Base-by-base conservation (phyloP, 1,140 invertebrate genomes). In the Ceratina australensis region DNA sequence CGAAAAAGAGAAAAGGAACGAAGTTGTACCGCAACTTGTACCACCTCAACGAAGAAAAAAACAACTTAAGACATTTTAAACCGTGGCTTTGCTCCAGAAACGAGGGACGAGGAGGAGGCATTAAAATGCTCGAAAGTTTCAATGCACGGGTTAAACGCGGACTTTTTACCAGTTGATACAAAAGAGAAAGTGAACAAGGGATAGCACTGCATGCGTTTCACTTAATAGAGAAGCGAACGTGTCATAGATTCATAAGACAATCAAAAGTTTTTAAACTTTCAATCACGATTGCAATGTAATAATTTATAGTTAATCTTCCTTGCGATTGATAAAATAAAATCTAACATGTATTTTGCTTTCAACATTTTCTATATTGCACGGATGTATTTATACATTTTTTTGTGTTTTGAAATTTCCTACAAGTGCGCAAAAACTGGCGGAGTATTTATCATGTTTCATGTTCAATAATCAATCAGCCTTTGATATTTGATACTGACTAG, bases 81-180 rank as follows among this genome's bases (percentile, higher is more conserved):
- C 16, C 60, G 20, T 42, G 20, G 16, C 47, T 42, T 61, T 18
- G 61, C 28, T 50, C 24, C 15, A 26, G 24, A 15, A 66, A 68
- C 26, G 18, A 20, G 28, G 7, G 8, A 18, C 16, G 7, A n/a
- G 4, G 2, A 12, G 12, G 20, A 73, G n/a, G 60, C 49, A 73
- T 73, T 73, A 65, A 65, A 65, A 73, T 73, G 26, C 49, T 73
- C 16, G 26, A 64, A 72, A 63, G 26, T 64, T 72, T 8, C 59
- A 13, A 5, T 26, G 28, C 33, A 10, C 52, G 54, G 65, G 60
- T 73, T 65, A 52, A 64, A 33, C 18, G 59, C 26, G n/a, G 3
- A 47, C 59, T 63, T 64, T 50, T 24, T n/a, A 50, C 1, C 16
- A 56, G 49, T 68, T 22, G 59, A 50, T 52, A 26, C 8, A 16